Conservation (phyloP, 2,797 vertebrate genomes). For the Falco columbarius region DNA sequence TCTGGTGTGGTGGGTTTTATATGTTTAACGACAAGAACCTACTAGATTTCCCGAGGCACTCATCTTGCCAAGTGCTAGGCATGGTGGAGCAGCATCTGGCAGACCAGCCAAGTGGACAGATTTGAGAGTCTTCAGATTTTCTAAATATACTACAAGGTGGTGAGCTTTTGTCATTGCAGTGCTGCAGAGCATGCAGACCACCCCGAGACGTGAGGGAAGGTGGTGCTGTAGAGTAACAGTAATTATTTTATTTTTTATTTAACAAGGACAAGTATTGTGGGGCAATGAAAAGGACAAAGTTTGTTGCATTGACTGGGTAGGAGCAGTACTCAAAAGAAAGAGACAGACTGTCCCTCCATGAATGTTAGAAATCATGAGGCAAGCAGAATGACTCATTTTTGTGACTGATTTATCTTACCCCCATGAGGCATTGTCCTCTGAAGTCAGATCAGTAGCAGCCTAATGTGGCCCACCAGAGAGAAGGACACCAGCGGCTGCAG, state of each 20-base stretch:
- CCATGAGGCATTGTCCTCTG: not conserved
- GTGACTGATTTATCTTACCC: not conserved
- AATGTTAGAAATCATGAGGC: not conserved
- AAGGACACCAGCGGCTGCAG: not conserved
- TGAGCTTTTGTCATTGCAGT: conserved; percentile 14
- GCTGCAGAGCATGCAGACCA: not conserved
- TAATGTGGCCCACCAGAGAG: not conserved
- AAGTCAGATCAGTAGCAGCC: not conserved
- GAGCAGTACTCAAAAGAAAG: not conserved
- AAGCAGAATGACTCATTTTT: not conserved
- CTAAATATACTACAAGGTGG: not conserved
- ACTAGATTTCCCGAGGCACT: not conserved
- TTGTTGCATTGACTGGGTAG: not conserved
- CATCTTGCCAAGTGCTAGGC: not conserved
- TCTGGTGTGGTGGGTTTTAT: not conserved
- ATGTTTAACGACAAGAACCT: not conserved
- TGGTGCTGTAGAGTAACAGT: not conserved
- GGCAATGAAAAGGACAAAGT: not conserved
- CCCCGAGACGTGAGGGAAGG: not conserved
- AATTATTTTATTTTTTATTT: not conserved
- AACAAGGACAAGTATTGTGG: not conserved
- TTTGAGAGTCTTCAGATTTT: conserved; percentile 22
- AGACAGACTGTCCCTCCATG: not conserved
- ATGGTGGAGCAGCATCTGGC: not conserved
- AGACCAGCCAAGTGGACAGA: not conserved